Percentiles rank a stretch among this genome's conserved stretches.
These are phyloP conservation scores for Oreortyx pictus DNA, from an alignment of 2,797 vertebrate species.

Conservation along the genomic window DNA sequence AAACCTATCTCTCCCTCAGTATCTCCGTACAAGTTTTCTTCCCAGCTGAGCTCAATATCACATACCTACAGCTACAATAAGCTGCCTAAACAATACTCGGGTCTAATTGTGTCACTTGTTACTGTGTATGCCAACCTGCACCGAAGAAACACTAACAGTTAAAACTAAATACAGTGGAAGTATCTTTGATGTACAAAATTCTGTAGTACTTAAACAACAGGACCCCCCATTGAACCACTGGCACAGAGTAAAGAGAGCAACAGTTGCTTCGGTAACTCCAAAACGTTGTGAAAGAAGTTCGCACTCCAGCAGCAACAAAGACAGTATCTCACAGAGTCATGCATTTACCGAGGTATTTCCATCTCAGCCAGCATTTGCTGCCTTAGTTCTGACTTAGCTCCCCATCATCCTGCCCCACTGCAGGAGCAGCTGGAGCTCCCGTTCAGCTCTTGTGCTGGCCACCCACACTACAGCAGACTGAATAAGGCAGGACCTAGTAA, in stretches of 20 bases:
- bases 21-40: neutral
- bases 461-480: neutral
- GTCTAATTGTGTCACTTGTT: neutral
- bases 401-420: neutral
- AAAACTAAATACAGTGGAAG: neutral
- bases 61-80: neutral
- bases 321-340: neutral
- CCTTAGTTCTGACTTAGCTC: conserved; percentile 17
- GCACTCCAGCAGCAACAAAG: conserved; percentile 3
- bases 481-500: neutral
- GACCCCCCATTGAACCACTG: neutral
- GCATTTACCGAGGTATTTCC: neutral
- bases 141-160: neutral
- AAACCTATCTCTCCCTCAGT: neutral
- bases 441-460: conserved; percentile 14
- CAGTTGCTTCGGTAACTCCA: neutral
- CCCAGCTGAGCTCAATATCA: neutral
- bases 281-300: neutral
- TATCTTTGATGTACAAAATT: neutral
- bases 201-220: neutral
- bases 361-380: neutral
- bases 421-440: conserved; percentile 27
- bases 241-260: neutral
- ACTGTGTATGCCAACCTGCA: neutral
- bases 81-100: neutral